Base-by-base conservation (phyloP, 2,113 vertebrate genomes). In the Gorsachius goisagi region DNA sequence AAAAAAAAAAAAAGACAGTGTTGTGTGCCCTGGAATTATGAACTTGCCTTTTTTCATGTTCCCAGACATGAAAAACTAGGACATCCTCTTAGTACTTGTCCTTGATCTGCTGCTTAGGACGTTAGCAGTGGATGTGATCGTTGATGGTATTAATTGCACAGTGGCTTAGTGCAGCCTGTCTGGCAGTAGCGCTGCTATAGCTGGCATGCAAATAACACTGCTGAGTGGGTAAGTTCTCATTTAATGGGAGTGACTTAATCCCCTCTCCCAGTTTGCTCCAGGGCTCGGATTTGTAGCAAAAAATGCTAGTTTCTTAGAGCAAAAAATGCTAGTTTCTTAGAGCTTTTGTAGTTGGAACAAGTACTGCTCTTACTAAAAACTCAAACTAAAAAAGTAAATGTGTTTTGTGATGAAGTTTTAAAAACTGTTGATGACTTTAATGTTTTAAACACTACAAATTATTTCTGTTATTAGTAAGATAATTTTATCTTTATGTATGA, bases 201-300 rank as follows among this genome's bases (percentile, higher is more conserved):
- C 69, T 80, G 81, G 21, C 60, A 45, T 2, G 1, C 69, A 89
- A 75, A 55, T 95, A 87, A 52, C 32, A 12, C 68, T 89, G 76
- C 83, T 50, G 72, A 77, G 60, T 85, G 82, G 58, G 0, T 85
- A 87, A 90, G 5, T 84, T 95, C 60, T 92, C 47, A 63, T 93
- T 75, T 95, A 92, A 75, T 91, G 52, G n/a, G n/a, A 78, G 56
- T 81, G 69, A 84, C 80, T 94, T 97, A 95, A 95, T 81, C 60
- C 41, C 21, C 5, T 64, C 58, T 92, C 47, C 39, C 22, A 18
- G 32, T 77, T 92, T 63, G 55, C 91, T 72, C 4, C 69, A 39
- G 63, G 71, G 50, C n/a, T 88, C 80, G 86, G 41, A n/a, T 91
- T 91, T 93, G 50, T 83, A 66, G 76, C 83, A 84, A 71, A 71